A percentile compares a stretch with the other conserved stretches of the same genome.
Evolutionary conservation across 2,888 invertebrate genomes (phyloP).

Genomic region (Bhutanitis thaidina): DNA sequence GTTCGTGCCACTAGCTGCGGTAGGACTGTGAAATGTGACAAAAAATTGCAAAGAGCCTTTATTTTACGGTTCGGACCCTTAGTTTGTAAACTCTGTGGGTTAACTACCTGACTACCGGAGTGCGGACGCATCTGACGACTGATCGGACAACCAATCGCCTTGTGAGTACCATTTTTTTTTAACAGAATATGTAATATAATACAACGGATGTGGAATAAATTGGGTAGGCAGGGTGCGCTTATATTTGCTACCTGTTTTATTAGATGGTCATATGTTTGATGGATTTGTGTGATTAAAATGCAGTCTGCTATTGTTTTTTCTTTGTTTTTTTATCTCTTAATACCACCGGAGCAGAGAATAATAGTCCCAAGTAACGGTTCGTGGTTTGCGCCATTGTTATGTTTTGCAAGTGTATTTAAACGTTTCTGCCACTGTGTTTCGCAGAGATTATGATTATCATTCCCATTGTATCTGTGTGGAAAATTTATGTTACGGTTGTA

Average conservation of each 20-base stretch:
- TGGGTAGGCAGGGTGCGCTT: constrained; percentile 76
- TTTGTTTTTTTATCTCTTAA: constrained; percentile 43
- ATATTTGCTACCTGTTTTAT: constrained; percentile 72
- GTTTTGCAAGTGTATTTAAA: constrained; percentile 49
- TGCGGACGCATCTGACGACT: constrained; percentile 55
- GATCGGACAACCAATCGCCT: constrained; percentile 64
- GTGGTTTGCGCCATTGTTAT: constrained; percentile 46
- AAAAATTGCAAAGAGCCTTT: constrained; percentile 72
- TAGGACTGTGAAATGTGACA: constrained; percentile 76
- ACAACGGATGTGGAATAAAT: constrained; percentile 77
- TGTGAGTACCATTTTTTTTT: constrained; percentile 63
- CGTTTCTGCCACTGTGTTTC: constrained; percentile 67
- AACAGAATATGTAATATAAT: constrained; percentile 69
- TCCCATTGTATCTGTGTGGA: constrained; percentile 17
- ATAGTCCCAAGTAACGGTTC: constrained; percentile 61
- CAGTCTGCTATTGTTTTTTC: constrained; percentile 30
- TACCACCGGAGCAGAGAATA: constrained; percentile 44
- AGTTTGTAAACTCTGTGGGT: constrained; percentile 74
- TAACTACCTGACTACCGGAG: constrained; percentile 69
- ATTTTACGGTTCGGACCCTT: constrained; percentile 51
- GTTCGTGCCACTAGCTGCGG: constrained; percentile 62
- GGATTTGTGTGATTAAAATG: constrained; percentile 33
- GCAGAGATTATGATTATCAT: constrained; percentile 53
- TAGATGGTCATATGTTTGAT: constrained; percentile 47
- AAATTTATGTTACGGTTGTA: constrained; percentile 5